Conservation (phyloP, 2,797 vertebrate genomes). For the Sebastiscus albofasciatus region DNA sequence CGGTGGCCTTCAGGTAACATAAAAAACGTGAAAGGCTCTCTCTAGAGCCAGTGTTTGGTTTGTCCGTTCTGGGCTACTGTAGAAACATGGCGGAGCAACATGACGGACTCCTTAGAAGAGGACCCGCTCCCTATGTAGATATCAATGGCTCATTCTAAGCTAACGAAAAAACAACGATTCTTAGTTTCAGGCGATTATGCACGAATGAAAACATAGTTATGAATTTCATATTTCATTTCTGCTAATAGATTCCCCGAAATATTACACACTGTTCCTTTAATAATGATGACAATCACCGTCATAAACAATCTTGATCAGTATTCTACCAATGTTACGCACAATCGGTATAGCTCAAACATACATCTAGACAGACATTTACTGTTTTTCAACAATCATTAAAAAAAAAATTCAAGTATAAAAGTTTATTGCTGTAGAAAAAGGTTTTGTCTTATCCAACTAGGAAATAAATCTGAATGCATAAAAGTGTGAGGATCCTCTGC, state of each 20-base stretch:
- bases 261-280: background rate
- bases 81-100: too few species aligned
- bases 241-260: background rate
- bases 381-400: background rate
- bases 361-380: background rate
- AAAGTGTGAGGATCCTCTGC: background rate
- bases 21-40: too few species aligned
- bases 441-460: background rate
- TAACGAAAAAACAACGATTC: background rate
- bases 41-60: too few species aligned
- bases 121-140: background rate
- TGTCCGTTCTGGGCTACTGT: too few species aligned
- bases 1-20: rapidly evolving
- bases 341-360: background rate
- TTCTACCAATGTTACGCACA: background rate
- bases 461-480: background rate
- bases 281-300: background rate
- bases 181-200: background rate
- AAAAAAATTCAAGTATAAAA: background rate
- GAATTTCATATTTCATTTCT: background rate
- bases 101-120: background rate
- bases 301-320: background rate
- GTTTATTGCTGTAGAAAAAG: background rate
- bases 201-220: background rate
- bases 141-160: background rate